Evolutionary conservation across 2,113 vertebrate genomes (phyloP), one percentile per base, ranked within the genome.

Genomic region (Aldabrachelys gigantea): DNA sequence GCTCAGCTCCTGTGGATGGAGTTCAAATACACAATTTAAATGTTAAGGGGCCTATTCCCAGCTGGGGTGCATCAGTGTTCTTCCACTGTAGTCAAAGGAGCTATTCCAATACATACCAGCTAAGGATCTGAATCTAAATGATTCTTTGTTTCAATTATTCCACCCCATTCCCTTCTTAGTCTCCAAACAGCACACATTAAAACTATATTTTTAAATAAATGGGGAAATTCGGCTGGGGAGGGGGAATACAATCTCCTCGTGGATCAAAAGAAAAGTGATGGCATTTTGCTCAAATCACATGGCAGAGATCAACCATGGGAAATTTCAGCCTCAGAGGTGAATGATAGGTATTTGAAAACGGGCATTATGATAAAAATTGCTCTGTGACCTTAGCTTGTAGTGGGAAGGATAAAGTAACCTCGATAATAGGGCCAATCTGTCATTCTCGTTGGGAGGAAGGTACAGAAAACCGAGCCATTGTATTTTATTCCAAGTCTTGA

Each of bases 1-100:
- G 29, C 88, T 16, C 0, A 0, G 88, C 84, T 94, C 53, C 49
- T 10, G 35, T 3, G 86, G 69, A 31, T 13, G 57, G 93, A 76
- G 93, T 21, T 79, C 47, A n/a, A 29, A 57, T 0, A 8, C 76
- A 47, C 25, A 22, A 47, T 69, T 82, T 27, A 90, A 41, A 72
- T 47, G 69, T 54, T 12, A 82, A 82, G 17, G 81, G 62, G n/a
- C 4, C 1, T 57, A 82, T 54, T 54, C 2, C 29, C 1, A 0
- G 21, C 69, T 84, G 82, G 41, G 17, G 62, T 3, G 3, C 50
- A 13, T 53, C 50, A 35, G 53, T 4, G 22, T 35, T 44, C 76
- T 78, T 50, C 44, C 1, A 0, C 49, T 1, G 1, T 7, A 3
- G 0, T 5, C 3, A 0, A 24, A 1, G n/a, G 69, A 86, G 83